Evolutionary conservation across 2,888 invertebrate genomes (phyloP).

Genomic region (Microdon myrmicae): DNA sequence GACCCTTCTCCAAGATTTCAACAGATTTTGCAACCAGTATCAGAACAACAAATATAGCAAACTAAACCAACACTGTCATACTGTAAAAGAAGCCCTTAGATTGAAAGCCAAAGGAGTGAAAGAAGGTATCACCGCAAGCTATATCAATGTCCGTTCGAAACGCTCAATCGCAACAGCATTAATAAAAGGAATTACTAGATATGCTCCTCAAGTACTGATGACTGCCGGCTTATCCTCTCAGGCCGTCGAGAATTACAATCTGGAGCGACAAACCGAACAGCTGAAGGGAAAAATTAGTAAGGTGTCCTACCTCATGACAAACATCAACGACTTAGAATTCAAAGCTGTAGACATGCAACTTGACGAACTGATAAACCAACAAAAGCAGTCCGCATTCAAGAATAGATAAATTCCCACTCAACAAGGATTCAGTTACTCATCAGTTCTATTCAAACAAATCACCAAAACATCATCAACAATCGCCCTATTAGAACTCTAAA

Average conservation of each 20-base stretch:
- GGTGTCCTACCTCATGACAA: no score
- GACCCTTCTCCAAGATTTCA: not conserved
- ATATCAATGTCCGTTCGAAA: not conserved
- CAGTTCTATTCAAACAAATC: slow-evolving; percentile 1
- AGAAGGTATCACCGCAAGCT: slow-evolving; percentile 2
- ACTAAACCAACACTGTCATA: not conserved
- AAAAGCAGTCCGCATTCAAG: slow-evolving; percentile 2
- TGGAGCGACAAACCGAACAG: not conserved
- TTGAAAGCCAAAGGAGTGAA: not conserved
- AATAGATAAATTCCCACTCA: no score
- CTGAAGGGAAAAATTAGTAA: not conserved
- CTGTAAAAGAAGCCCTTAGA: not conserved
- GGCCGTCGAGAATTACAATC: not conserved
- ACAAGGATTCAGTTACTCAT: not conserved
- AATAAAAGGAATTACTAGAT: no score
- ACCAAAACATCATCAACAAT: slow-evolving; percentile 1
- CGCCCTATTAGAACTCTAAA: not conserved
- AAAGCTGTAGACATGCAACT: no score
- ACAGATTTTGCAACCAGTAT: not conserved
- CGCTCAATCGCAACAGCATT: not conserved
- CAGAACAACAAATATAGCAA: not conserved
- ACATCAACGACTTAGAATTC: no score
- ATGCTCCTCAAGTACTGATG: not conserved
- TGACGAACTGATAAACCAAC: no score
- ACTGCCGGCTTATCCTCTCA: not conserved